Conservation (phyloP, 1,140 invertebrate species). For the Anadara kagoshimensis region DNA sequence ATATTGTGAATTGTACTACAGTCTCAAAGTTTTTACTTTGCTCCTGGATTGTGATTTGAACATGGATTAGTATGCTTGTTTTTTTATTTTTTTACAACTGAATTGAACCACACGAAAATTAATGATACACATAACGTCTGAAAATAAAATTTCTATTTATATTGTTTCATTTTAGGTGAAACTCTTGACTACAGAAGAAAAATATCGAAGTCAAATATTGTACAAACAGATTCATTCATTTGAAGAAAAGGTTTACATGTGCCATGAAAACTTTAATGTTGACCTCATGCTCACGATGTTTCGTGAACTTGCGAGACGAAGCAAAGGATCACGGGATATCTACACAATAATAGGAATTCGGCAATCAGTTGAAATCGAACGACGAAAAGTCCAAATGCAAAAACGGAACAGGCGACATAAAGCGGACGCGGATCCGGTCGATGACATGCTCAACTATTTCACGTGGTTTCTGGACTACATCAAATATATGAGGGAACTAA, state of each 20-base stretch:
- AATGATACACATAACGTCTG: no score
- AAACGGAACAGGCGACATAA: conserved; percentile 44
- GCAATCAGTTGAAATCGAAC: conserved; percentile 48
- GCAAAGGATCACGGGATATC: conserved; percentile 45
- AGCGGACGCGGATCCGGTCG: conserved; percentile 21
- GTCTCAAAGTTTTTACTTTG: no score
- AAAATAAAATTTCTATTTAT: no score
- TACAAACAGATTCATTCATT: conserved; percentile 61
- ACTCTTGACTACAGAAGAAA: conserved; percentile 56
- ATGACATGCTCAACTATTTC: conserved; percentile 61
- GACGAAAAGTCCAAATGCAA: conserved; percentile 45
- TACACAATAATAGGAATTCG: conserved; percentile 53
- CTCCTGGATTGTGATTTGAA: no score
- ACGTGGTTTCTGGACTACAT: conserved; percentile 67
- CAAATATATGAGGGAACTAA: conserved; percentile 58
- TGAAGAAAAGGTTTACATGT: conserved; percentile 61
- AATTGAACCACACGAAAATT: no score
- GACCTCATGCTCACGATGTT: conserved; percentile 57
- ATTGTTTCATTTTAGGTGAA: conserved; percentile 47
- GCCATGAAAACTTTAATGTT: conserved; percentile 58
- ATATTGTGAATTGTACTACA: no score
- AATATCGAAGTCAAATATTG: conserved; percentile 56
- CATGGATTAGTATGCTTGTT: no score
- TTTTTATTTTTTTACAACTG: no score
- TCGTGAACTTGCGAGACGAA: conserved; percentile 45